These are phyloP conservation scores for Anolis apletophallus DNA, from an alignment of 2,797 vertebrate species.

Conservation along the genomic window DNA sequence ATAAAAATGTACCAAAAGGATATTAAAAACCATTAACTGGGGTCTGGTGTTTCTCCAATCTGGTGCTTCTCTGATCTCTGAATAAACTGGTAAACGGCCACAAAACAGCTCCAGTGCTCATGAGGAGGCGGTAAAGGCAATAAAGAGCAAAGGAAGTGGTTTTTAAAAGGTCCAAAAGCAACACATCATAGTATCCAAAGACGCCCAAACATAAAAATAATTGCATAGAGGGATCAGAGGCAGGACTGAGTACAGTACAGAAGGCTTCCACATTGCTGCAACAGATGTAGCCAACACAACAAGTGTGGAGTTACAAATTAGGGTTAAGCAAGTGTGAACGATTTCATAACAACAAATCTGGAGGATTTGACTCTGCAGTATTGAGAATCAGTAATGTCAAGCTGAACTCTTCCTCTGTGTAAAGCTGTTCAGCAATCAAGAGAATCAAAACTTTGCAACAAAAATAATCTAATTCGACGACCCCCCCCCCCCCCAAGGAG, in stretches of 20 bases:
- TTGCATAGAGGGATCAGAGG: background rate
- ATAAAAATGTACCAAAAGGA: background rate
- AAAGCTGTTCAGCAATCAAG: background rate
- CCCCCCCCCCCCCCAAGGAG: no score
- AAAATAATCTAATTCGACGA: background rate
- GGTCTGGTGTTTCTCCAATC: no score
- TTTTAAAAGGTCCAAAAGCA: background rate
- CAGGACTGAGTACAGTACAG: background rate
- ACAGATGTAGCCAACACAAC: background rate
- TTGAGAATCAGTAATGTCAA: background rate
- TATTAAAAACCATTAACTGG: background rate
- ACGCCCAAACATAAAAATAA: background rate
- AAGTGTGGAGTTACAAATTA: background rate
- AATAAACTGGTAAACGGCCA: background rate
- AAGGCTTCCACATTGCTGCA: background rate
- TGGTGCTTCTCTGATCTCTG: background rate
- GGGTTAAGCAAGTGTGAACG: background rate
- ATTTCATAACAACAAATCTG: background rate
- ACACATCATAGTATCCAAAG: background rate
- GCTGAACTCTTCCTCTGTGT: background rate
- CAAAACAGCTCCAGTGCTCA: background rate
- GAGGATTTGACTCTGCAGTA: background rate
- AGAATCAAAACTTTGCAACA: background rate
- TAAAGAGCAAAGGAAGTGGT: constrained; percentile 3
- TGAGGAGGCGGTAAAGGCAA: background rate